phyloP scores from a whole-genome alignment of 2,797 vertebrate species.

The Sphaeramia orbicularis region DNA sequence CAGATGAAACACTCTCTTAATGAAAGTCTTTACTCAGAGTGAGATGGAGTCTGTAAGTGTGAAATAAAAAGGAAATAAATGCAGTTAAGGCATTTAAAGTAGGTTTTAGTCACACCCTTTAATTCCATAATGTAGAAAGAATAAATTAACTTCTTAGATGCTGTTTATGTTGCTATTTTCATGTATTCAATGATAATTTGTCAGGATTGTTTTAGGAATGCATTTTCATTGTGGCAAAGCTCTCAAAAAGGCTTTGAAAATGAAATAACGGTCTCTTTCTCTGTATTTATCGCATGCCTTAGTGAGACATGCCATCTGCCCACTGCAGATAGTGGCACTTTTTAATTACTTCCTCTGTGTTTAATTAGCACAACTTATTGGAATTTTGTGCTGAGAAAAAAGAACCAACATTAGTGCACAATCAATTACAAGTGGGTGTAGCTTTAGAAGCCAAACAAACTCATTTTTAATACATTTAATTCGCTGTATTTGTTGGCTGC shows the following conservation, averaged over 20 bases:
- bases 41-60: slow-evolving; percentile 14
- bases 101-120: slow-evolving; percentile 15
- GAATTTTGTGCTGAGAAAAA: slow-evolving; percentile 65
- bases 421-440: slow-evolving; percentile 52
- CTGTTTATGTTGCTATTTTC: slow-evolving; percentile 23
- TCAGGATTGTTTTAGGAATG: slow-evolving; percentile 27
- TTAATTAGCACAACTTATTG: slow-evolving; percentile 80
- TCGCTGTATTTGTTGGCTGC: not conserved
- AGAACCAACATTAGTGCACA: slow-evolving; percentile 63
- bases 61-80: slow-evolving; percentile 31
- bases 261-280: slow-evolving; percentile 52
- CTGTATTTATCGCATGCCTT: slow-evolving; percentile 58
- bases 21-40: slow-evolving; percentile 6
- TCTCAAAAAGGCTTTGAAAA: slow-evolving; percentile 63
- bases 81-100: slow-evolving; percentile 16
- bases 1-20: slow-evolving; percentile 20
- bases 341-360: slow-evolving; percentile 80
- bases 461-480: slow-evolving; percentile 1
- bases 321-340: slow-evolving; percentile 72
- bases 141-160: not conserved
- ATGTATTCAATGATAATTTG: slow-evolving; percentile 34
- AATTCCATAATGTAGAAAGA: slow-evolving; percentile 29
- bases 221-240: slow-evolving; percentile 13
- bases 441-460: slow-evolving; percentile 21
- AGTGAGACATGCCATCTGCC: slow-evolving; percentile 65